Base-by-base conservation (phyloP, 2,888 invertebrate species). In the Sarcophaga caerulescens region DNA sequence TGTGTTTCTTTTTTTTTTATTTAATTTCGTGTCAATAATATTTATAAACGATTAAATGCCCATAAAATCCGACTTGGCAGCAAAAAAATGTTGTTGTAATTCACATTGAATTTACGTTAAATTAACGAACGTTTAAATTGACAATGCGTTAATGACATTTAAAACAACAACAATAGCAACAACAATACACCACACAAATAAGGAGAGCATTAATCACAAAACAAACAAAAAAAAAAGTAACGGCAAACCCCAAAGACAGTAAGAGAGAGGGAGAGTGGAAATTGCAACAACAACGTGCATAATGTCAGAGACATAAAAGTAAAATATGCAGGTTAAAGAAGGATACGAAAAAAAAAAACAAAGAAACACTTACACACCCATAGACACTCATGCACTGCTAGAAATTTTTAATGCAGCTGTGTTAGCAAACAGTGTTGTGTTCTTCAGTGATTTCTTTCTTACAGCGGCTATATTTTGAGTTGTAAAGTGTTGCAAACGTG, bases 121-220 rank as follows among this genome's bases (percentile, higher is more conserved):
- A 86, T 84, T 86, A 86, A 84, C 86, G 75, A 86, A 86, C 86
- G 81, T 86, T 86, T 86, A 86, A 86, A 81, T 86, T 86, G 86
- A 86, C 86, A 86, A 86, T 84, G 86, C 86, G 86, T 86, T 86
- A 86, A 86, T 86, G 86, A 86, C 84, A 86, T 86, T 86, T 75
- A 81, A 86, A 75, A 79, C n/a, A 74, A 62, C 21, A 59, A 45
- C 10, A 83, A 35, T 57, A 35, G 63, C 11, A 83, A 65, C 14
- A 66, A 45, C 35, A 66, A 45, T 11, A 80, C 8, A 21, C n/a
- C 77, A 35, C 63, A 52, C 65, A 6, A 83, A 65, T 11, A 70
- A 47, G 21, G 68, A 47, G 11, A 80, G 12, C 71, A 82, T 17
- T 14, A 23, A 21, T 11, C 35, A 71, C 60, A 82, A 66, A 62